phyloP scores from a whole-genome alignment of 2,113 vertebrate genomes.

The Brachyistius frenatus region DNA sequence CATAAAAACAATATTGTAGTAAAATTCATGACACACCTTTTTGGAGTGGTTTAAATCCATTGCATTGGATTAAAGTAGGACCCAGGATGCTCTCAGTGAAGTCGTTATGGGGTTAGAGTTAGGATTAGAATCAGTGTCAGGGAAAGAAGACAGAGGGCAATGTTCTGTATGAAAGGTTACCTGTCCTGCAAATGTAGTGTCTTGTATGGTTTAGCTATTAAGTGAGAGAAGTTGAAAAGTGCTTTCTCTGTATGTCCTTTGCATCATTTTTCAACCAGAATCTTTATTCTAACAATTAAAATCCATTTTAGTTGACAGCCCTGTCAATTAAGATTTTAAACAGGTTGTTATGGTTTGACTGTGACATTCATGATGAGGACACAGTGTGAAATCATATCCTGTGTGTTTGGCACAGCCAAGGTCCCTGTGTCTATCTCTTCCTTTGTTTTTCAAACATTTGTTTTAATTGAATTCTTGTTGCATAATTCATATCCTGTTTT shows the following conservation, averaged over 20 bases:
- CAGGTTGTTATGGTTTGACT: conserved; percentile 32
- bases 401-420: conserved; percentile 62
- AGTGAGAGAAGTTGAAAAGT: neutral
- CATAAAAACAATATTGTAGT: no score
- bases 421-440: conserved; percentile 71
- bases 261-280: neutral
- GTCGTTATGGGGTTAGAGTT: neutral
- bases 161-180: conserved; percentile 1
- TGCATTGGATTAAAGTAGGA: neutral
- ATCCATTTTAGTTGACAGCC: neutral
- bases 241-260: neutral
- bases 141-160: conserved; percentile 11
- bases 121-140: conserved; percentile 28
- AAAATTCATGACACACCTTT: neutral
- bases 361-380: conserved; percentile 58
- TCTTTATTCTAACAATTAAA: neutral
- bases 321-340: conserved; percentile 3
- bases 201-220: neutral
- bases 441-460: conserved; percentile 81
- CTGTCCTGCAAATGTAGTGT: neutral
- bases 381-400: conserved; percentile 77
- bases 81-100: neutral
- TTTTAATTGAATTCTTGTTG: conserved; percentile 83
- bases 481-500: conserved; percentile 87
- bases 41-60: conserved; percentile 21